phyloP scores from a whole-genome alignment of 2,113 vertebrate species.

The Chloroceryle aenea region DNA sequence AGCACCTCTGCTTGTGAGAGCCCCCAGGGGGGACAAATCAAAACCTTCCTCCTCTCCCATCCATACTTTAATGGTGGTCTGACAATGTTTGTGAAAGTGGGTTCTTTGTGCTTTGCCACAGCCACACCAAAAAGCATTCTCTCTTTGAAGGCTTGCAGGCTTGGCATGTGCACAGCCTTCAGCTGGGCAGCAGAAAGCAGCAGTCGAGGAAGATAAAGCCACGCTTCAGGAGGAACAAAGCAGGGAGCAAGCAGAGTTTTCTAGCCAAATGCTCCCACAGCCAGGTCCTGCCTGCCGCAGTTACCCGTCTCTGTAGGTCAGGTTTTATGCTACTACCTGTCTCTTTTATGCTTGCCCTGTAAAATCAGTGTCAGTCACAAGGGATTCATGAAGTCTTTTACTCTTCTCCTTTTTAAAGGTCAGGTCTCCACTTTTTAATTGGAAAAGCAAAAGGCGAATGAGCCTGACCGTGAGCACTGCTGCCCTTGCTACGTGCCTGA shows the following conservation, averaged over 20 bases:
- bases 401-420: slow-evolving; percentile 53
- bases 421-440: slow-evolving; percentile 54
- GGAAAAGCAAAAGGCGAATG: slow-evolving; percentile 34
- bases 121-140: background rate
- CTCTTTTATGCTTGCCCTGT: slow-evolving; percentile 49
- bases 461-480: background rate
- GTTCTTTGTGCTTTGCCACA: background rate
- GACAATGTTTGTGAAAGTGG: background rate
- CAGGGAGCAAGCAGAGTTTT: background rate
- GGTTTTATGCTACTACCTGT: slow-evolving; percentile 50
- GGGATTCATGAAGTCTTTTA: slow-evolving; percentile 54
- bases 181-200: background rate
- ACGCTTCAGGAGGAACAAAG: background rate
- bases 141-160: background rate
- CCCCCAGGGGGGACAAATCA: background rate
- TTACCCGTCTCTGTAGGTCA: slow-evolving; percentile 4
- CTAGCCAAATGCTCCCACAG: background rate
- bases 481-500: background rate
- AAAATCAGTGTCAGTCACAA: slow-evolving; percentile 15
- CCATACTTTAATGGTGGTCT: background rate
- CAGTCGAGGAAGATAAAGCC: background rate
- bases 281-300: background rate
- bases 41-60: background rate
- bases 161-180: background rate
- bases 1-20: background rate